Evolutionary conservation across 2,888 invertebrate species (phyloP), one percentile per base, ranked within the genome.

Genomic region (Penaeus monodon): DNA sequence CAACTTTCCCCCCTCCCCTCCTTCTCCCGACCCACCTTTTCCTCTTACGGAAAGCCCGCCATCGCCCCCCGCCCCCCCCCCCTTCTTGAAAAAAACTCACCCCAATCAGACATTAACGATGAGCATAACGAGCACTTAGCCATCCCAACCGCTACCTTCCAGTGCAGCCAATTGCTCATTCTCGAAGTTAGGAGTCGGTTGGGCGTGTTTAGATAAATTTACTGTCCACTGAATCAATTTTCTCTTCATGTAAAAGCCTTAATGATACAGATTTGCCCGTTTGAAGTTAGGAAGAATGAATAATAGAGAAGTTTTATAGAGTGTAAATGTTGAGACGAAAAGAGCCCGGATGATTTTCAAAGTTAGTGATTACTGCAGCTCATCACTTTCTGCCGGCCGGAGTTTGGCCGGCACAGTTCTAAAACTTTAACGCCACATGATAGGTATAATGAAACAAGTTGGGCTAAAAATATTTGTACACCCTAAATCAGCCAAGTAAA

Each of bases 191-290:
- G 85, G 80, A 66, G 66, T 81, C 24, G 66, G 66, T 73, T 70
- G 81, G n/a, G 64, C 65, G 81, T 81, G 85, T 85, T 85, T 80
- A 74, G 80, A 85, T 81, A 66, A 85, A 85, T 85, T 85, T 85
- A 81, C 81, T 77, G 70, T 38, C 83, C 80, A 73, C 66, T 68
- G 68, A 84, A 84, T 84, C 84, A 84, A 84, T 85, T 82, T 85
- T 76, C 66, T 81, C 81, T n/a, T 77, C 65, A 76, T 29, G 74
- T 81, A 81, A 81, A 85, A 81, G 66, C 63, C 65, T 81, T 73
- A 77, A 85, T 76, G 76, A 81, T 85, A 85, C 57, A 79, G 65
- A 81, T 85, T 85, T 85, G 66, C 68, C 66, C 73, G 74, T 65
- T 65, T 81, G 85, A 66, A 65, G 84, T 33, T 29, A n/a, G 78